Percentiles rank a stretch among this genome's conserved stretches.
phyloP scores from a whole-genome alignment of 2,888 invertebrate species.

The Tipula lateralis region DNA sequence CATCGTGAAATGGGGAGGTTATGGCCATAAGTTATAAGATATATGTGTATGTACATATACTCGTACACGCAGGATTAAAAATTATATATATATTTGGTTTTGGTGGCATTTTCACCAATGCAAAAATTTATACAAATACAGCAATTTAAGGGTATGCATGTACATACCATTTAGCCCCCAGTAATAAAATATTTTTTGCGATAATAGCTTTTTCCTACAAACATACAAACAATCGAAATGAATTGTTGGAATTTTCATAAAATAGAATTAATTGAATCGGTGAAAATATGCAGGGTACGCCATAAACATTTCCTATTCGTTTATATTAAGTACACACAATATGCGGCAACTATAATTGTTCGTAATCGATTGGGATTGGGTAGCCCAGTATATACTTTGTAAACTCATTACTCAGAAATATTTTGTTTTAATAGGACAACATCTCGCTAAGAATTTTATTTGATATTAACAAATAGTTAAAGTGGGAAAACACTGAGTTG shows the following conservation, averaged over 20 bases:
- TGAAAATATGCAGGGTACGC: neutral
- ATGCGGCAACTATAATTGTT: neutral
- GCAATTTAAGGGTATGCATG: neutral
- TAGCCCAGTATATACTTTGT: neutral
- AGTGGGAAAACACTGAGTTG: too few species aligned
- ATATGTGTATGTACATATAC: neutral
- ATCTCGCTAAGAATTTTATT: too few species aligned
- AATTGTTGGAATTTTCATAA: neutral
- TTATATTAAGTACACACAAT: neutral
- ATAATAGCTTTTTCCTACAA: neutral
- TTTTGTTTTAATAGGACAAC: too few species aligned
- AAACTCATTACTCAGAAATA: neutral
- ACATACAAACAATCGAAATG: neutral
- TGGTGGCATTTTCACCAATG: neutral
- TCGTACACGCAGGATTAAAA: neutral
- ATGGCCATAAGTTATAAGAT: neutral
- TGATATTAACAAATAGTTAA: too few species aligned
- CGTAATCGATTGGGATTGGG: neutral
- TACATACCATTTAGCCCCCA: neutral
- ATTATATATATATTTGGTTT: neutral
- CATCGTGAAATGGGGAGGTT: neutral
- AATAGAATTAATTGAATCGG: neutral
- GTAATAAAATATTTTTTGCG: neutral
- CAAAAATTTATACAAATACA: neutral
- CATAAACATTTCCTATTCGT: neutral